phyloP scores from a whole-genome alignment of 2,797 vertebrate genomes.

The Prunella strophiata region DNA sequence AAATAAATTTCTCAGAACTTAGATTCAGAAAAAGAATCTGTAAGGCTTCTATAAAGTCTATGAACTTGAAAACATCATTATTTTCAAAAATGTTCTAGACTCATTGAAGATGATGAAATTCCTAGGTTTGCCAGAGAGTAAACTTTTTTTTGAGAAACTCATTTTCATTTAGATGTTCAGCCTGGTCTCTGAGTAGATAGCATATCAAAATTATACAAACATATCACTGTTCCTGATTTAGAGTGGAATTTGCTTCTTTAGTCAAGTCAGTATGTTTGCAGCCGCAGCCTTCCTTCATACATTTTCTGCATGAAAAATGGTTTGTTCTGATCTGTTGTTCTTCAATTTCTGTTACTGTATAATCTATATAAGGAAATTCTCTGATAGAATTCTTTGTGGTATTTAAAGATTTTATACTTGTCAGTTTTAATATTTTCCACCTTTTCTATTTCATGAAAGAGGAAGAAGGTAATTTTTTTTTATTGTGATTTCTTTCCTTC shows the following conservation, averaged over 20 bases:
- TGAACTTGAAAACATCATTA: neutral
- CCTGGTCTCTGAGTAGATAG: neutral
- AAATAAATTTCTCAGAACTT: constrained; percentile 72
- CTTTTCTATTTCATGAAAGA: constrained; percentile 32
- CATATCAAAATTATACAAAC: neutral
- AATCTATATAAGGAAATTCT: neutral
- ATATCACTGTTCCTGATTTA: neutral
- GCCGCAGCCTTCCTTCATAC: constrained; percentile 2
- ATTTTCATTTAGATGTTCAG: constrained; percentile 13
- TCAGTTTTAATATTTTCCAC: constrained; percentile 60
- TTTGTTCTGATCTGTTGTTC: constrained; percentile 38
- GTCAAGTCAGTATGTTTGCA: neutral
- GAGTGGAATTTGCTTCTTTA: constrained; percentile 17
- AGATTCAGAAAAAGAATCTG: constrained; percentile 36
- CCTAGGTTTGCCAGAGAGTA: neutral
- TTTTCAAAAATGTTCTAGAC: constrained; percentile 10
- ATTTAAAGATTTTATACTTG: constrained; percentile 24
- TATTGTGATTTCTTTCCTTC: constrained; percentile 20
- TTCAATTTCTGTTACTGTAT: constrained; percentile 34
- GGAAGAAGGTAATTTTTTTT: neutral
- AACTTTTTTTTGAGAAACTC: constrained; percentile 11
- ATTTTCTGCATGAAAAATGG: constrained; percentile 47
- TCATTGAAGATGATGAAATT: neutral
- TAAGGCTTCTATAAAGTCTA: constrained; percentile 5
- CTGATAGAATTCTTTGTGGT: constrained; percentile 2